Evolutionary conservation across 2,888 invertebrate species (phyloP).

Genomic region (Mimumesa dahlbomi): DNA sequence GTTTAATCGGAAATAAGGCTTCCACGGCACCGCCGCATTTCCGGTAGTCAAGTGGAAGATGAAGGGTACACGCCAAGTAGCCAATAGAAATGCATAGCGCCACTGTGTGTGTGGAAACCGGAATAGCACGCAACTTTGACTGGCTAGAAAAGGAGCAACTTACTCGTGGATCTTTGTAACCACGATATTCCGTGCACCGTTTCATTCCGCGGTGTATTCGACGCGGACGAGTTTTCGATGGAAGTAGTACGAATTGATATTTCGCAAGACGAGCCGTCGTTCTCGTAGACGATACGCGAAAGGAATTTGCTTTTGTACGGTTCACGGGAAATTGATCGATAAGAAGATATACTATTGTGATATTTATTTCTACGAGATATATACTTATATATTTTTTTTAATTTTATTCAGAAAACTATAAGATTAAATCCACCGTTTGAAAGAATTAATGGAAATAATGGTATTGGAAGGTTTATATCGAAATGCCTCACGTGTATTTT

Average conservation of each 20-base stretch:
- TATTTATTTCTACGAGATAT: too few relatives aligned
- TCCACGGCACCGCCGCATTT: slow-evolving; percentile 45
- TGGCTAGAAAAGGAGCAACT: slow-evolving; percentile 21
- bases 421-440: too few relatives aligned
- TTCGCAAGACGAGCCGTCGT: too few relatives aligned
- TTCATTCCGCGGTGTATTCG: background rate
- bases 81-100: slow-evolving; percentile 77
- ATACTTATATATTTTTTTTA: too few relatives aligned
- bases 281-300: too few relatives aligned
- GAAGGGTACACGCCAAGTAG: slow-evolving; percentile 67
- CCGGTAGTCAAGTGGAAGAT: slow-evolving; percentile 19
- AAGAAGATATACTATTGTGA: too few relatives aligned
- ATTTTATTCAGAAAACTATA: too few relatives aligned
- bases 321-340: too few relatives aligned
- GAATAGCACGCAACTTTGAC: slow-evolving; percentile 61
- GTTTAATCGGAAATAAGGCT: slow-evolving; percentile 70
- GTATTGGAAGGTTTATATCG: too few relatives aligned
- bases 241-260: background rate
- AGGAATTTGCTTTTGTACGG: too few relatives aligned
- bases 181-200: background rate
- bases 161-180: background rate
- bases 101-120: slow-evolving; percentile 61
- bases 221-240: background rate
- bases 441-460: too few relatives aligned
- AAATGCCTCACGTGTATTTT: too few relatives aligned